These are phyloP conservation scores for Brachionus asplanchnoidis DNA, from an alignment of 1,140 invertebrate genomes.

Conservation along the genomic window DNA sequence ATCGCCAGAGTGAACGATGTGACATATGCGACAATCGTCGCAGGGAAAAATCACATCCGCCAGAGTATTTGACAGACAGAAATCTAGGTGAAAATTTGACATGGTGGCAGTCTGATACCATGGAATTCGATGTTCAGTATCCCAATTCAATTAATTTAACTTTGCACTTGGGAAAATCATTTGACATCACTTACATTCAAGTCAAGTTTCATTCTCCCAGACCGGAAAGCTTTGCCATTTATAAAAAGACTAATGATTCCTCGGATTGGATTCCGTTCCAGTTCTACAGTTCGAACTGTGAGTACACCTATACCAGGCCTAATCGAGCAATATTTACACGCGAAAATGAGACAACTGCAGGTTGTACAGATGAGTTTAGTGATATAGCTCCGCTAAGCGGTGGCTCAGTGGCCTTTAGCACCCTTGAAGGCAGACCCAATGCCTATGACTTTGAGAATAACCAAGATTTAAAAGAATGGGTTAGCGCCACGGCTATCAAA, in stretches of 20 bases:
- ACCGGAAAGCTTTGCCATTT: conserved; percentile 94
- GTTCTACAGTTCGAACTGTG: conserved; percentile 86
- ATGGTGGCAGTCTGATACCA: conserved; percentile 98
- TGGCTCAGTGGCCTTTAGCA: conserved; percentile 92
- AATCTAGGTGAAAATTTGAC: conserved; percentile 65
- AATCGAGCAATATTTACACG: conserved; percentile 53
- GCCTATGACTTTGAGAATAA: conserved; percentile 84
- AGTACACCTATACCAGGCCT: conserved; percentile 79
- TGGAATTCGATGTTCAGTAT: conserved; percentile 83
- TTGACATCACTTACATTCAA: conserved; percentile 91
- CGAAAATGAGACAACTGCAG: conserved; percentile 68
- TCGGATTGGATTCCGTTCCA: conserved; percentile 89
- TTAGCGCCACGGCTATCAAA: conserved; percentile 85
- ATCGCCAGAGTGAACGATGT: background rate
- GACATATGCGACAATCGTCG: conserved; percentile 22
- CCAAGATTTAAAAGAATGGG: conserved; percentile 78
- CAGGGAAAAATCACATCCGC: conserved; percentile 62
- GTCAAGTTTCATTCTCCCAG: conserved; percentile 86
- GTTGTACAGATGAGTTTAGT: conserved; percentile 91
- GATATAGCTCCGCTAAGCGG: conserved; percentile 91
- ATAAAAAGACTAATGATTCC: conserved; percentile 72
- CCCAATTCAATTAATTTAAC: conserved; percentile 87
- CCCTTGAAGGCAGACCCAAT: conserved; percentile 85
- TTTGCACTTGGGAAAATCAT: conserved; percentile 87
- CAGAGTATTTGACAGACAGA: conserved; percentile 77